Evolutionary conservation across 2,888 invertebrate species (phyloP), one percentile per base, ranked within the genome.

Genomic region (Protodeltote pygarga): DNA sequence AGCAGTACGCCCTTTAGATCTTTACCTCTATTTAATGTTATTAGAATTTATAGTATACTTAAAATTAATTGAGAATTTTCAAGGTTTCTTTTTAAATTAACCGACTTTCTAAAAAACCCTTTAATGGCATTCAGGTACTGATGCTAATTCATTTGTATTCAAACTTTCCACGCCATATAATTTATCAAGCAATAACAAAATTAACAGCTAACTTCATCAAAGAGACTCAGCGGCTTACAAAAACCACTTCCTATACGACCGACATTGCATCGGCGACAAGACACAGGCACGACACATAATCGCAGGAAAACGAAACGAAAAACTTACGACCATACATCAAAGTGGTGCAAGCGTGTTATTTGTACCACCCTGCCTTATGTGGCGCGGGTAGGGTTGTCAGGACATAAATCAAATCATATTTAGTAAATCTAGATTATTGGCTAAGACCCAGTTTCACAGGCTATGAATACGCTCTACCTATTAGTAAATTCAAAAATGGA

Each of bases 251-350:
- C 62, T 47, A 14, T 28, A 35, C 9, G 23, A 35, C 17, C 19
- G 11, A 41, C 16, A 47, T 54, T 41, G 41, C 20, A 16, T 11
- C n/a, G 10, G 47, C 50, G 48, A 48, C 49, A 55, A 49, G 21
- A 34, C 24, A 29, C 15, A 35, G 19, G 13, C 33, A 33, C 17
- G n/a, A n/a, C n/a, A n/a, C 0, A 34, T 48, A 50, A 68, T 66
- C 61, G 49, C 65, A 49, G 65, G 62, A 66, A 65, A 66, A 49
- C 61, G 44, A 35, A 41, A 40, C 46, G 51, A 66, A 66, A 66
- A 66, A 68, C 61, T 49, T 19, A 55, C 25, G 34, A 29, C 51
- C 63, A 71, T 73, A 67, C 53, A 75, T 75, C 75, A 74, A 61
- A 42, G 51, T 57, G 54, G 50, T 39, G 62, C 59, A 59, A 61